These are phyloP conservation scores for Campoplex nolae DNA, from an alignment of 2,888 invertebrate species.

Conservation along the genomic window DNA sequence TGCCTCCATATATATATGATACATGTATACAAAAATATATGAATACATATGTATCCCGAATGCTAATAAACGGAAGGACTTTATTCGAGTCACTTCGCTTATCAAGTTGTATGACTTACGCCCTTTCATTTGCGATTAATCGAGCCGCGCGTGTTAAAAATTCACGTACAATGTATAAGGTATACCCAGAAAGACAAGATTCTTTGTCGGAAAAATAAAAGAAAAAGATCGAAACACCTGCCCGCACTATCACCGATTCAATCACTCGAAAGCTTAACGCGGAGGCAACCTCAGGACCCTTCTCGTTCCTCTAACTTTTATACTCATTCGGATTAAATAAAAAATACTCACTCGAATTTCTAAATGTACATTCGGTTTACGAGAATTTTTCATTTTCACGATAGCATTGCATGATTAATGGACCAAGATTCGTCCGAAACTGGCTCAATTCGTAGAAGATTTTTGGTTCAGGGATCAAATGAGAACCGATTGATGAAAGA, in stretches of 20 bases:
- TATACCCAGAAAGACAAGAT: conserved; percentile 15
- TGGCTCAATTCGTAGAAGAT: not conserved
- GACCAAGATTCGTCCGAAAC: not conserved
- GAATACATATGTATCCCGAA: not conserved
- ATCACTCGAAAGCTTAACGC: not conserved
- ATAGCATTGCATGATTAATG: not conserved
- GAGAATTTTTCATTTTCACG: not conserved
- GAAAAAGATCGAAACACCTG: conserved; percentile 52
- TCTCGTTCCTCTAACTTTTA: not conserved
- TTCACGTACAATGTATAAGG: conserved; percentile 42
- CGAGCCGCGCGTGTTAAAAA: not conserved
- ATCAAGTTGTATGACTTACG: not conserved
- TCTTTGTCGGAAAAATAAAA: conserved; percentile 41
- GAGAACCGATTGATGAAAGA: not conserved
- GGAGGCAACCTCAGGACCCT: not conserved
- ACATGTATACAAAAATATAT: conserved; percentile 8
- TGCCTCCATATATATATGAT: conserved; percentile 23
- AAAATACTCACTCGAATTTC: not conserved
- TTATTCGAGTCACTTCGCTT: not conserved
- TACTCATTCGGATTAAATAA: not conserved
- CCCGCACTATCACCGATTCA: conserved; percentile 31
- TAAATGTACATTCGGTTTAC: not conserved
- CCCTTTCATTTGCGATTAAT: not conserved
- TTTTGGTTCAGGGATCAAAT: too few species aligned
- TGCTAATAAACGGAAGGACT: conserved; percentile 2